Conservation (phyloP, 2,888 invertebrate genomes). For the Bombylius major region DNA sequence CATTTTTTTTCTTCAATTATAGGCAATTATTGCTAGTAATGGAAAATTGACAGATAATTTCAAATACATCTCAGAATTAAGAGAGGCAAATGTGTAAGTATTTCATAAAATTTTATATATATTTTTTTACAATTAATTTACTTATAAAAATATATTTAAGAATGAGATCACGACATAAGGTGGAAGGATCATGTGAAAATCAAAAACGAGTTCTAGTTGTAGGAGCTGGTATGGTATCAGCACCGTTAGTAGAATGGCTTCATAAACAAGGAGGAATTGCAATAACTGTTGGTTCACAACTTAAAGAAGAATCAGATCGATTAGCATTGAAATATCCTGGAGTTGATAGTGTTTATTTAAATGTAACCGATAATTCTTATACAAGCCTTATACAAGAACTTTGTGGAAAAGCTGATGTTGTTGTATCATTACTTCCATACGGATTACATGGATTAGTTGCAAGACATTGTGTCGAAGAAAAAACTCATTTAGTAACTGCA, state of each 20-base stretch:
- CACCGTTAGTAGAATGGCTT: slow-evolving; percentile 90
- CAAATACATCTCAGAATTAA: slow-evolving; percentile 86
- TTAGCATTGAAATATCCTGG: slow-evolving; percentile 65
- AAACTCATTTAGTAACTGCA: slow-evolving; percentile 90
- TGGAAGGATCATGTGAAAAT: slow-evolving; percentile 47
- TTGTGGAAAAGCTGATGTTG: slow-evolving; percentile 60
- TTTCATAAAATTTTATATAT: too few species aligned
- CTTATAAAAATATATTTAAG: slow-evolving; percentile 27
- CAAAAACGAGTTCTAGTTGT: slow-evolving; percentile 72
- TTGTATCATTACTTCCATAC: slow-evolving; percentile 84
- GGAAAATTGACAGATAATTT: slow-evolving; percentile 84
- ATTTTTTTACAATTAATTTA: too few species aligned
- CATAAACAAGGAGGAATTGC: slow-evolving; percentile 65
- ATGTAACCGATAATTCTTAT: slow-evolving; percentile 56
- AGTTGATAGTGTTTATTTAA: slow-evolving; percentile 67
- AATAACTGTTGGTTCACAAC: slow-evolving; percentile 77
- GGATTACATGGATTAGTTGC: slow-evolving; percentile 78
- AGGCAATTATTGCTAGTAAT: slow-evolving; percentile 96
- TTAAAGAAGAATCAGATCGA: slow-evolving; percentile 79
- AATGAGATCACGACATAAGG: slow-evolving; percentile 55
- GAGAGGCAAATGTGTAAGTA: slow-evolving; percentile 50
- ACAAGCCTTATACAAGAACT: slow-evolving; percentile 51
- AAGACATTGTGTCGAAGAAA: slow-evolving; percentile 69
- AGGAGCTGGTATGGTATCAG: slow-evolving; percentile 91
- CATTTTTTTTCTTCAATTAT: slow-evolving; percentile 17